These are phyloP conservation scores for Penaeus vannamei DNA, from an alignment of 1,140 invertebrate species.

Conservation along the genomic window DNA sequence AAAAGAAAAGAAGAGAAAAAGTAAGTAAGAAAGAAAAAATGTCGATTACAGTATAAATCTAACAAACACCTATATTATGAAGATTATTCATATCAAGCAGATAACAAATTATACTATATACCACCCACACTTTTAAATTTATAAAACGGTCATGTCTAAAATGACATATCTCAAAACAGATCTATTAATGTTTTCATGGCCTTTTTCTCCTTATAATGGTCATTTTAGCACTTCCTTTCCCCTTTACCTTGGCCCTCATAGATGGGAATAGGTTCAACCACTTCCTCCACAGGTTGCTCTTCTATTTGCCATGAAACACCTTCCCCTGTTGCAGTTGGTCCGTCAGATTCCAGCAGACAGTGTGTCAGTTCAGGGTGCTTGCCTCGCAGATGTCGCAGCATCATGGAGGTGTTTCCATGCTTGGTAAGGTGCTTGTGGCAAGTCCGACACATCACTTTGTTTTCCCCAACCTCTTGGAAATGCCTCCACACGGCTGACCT, in stretches of 20 bases:
- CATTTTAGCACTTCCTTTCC: too few relatives aligned
- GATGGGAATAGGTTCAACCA: slow-evolving; percentile 23
- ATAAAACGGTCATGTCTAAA: too few relatives aligned
- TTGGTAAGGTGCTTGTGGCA: slow-evolving; percentile 58
- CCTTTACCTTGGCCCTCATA: neutral
- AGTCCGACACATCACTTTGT: slow-evolving; percentile 50
- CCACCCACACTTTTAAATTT: too few relatives aligned
- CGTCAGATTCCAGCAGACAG: slow-evolving; percentile 38
- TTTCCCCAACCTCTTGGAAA: slow-evolving; percentile 52
- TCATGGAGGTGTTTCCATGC: slow-evolving; percentile 61
- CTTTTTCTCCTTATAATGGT: too few relatives aligned
- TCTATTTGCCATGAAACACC: slow-evolving; percentile 24
- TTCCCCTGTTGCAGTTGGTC: slow-evolving; percentile 14
- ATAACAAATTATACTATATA: too few relatives aligned
- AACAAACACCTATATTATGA: too few relatives aligned
- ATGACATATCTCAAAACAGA: too few relatives aligned
- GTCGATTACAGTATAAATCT: too few relatives aligned
- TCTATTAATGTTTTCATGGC: too few relatives aligned
- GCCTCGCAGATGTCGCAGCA: slow-evolving; percentile 53
- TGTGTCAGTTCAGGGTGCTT: slow-evolving; percentile 54
- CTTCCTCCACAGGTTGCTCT: slow-evolving; percentile 24
- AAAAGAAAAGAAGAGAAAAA: too few relatives aligned
- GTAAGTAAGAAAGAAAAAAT: too few relatives aligned
- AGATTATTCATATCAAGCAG: too few relatives aligned
- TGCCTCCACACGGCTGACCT: slow-evolving; percentile 58